phyloP scores from a whole-genome alignment of 64 coral and sea anemone genomes.

The Hydrozoanthus tunicans region DNA sequence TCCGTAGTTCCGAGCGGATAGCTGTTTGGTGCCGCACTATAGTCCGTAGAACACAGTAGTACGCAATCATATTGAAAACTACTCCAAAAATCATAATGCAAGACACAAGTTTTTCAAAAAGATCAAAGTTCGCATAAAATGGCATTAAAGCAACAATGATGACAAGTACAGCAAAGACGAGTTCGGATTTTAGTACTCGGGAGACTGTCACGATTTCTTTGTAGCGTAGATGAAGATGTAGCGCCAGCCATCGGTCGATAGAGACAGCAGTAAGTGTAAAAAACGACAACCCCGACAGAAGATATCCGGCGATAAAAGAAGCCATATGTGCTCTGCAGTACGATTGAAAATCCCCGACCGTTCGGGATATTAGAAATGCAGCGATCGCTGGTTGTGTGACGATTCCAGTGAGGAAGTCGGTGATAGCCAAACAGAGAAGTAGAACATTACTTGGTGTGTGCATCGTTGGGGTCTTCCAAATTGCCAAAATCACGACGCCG shows the following conservation, averaged over 20 bases:
- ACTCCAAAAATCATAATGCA: slow-evolving; percentile 24
- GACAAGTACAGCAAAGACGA: background rate
- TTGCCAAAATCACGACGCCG: slow-evolving; percentile 38
- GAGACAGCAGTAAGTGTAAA: slow-evolving; percentile 9
- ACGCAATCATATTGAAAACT: slow-evolving; percentile 18
- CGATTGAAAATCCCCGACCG: background rate
- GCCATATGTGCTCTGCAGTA: slow-evolving; percentile 23
- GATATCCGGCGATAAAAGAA: background rate
- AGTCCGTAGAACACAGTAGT: background rate
- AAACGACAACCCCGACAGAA: background rate
- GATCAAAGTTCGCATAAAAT: background rate
- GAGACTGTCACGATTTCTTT: slow-evolving; percentile 1
- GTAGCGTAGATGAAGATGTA: slow-evolving; percentile 14
- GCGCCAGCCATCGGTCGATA: slow-evolving; percentile 1
- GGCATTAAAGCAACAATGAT: background rate
- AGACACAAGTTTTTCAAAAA: background rate
- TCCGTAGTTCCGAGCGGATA: slow-evolving; percentile 22
- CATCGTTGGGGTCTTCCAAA: slow-evolving; percentile 35
- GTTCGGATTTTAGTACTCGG: background rate
- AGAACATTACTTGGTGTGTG: slow-evolving; percentile 21
- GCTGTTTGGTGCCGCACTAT: slow-evolving; percentile 27
- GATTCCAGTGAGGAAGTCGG: slow-evolving; percentile 39
- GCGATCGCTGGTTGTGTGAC: slow-evolving; percentile 6
- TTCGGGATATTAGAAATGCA: background rate
- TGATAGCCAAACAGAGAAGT: slow-evolving; percentile 25